Evolutionary conservation across 2,888 invertebrate genomes (phyloP), one percentile per base, ranked within the genome.

Genomic region (Rhaphigaster nebulosa): DNA sequence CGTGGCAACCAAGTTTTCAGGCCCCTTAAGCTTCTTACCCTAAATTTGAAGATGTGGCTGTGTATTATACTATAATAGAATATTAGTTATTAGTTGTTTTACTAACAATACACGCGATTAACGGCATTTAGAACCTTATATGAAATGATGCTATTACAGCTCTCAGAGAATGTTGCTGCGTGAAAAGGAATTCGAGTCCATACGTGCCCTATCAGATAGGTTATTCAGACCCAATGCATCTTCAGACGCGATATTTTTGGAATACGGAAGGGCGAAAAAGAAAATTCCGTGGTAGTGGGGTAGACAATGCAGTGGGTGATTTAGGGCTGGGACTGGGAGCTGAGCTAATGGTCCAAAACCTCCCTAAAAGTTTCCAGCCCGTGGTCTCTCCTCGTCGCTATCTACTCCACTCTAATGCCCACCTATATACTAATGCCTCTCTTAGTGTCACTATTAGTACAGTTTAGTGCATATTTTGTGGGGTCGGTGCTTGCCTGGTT

Each of bases 231-330:
- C 12, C 41, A 80, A 1, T 45, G 84, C 26, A 45, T 38, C 15
- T n/a, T 18, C n/a, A 84, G 84, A 84, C 2, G 23, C 26, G 45
- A 20, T 41, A 45, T 80, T 80, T 23, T 26, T 10, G 10, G 45
- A 50, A n/a, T 26, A n/a, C n/a, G 45, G 13, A 26, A 13, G 84
- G 84, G 6, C 45, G 84, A 50, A 41, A 41, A 84, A 84, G 84
- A 84, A 84, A 45, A 84, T 45, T 26, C 15, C 4, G n/a, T n/a
- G 84, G 6, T 45, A 50, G 45, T n/a, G 84, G 45, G 38, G 45
- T 45, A 84, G 84, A 84, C 84, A 84, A 84, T 45, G 84, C 84
- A 45, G 45, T n/a, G n/a, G 84, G 84, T 84, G 84, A 84, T 84
- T 84, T 84, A 84, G 84, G 15, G 45, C 38, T 1, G 84, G n/a